Evolutionary conservation across 2,888 invertebrate species (phyloP), one percentile per base, ranked within the genome.

Genomic region (Augochlorella aurata): DNA sequence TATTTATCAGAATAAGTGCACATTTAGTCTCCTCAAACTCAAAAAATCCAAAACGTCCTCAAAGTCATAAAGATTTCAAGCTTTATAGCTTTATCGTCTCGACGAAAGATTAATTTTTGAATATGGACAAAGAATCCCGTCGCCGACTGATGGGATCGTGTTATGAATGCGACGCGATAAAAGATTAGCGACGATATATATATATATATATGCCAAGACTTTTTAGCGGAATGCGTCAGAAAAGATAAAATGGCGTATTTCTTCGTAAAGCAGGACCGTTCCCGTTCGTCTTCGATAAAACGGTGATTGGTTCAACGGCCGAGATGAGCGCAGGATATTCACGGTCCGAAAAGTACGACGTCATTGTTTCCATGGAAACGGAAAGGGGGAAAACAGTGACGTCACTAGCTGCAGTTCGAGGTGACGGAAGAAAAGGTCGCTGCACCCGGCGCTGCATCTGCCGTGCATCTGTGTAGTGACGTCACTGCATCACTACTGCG

Each of bases 311-410:
- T 73, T 73, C 75, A 72, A 77, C 73, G 72, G 63, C 83, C 79
- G 77, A 16, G 58, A 74, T 47, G 71, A 68, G 63, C 65, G 75
- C 47, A 61, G 70, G 66, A 74, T 73, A 65, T 79, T 82, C 82
- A 74, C 83, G 75, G 83, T 58, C 76, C 71, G 74, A 74, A 76
- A 84, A 79, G 67, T 58, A 76, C 91, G 90, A 92, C 92, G 92
- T 92, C 92, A 92, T 47, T 73, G 92, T 92, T 89, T 84, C 92
- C 91, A 92, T 92, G 92, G 92, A 85, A 84, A 92, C 83, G 70
- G 69, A 63, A 44, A 14, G 71, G 75, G 68, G 54, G 66, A 21
- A 65, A 79, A 71, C 90, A 81, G 86, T 92, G 91, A 92, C 92
- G 92, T 90, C 90, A 86, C 89, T 74, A 84, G 88, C 88, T 85